phyloP scores from a whole-genome alignment of 2,888 invertebrate genomes.

The Xanthia icteritia region DNA sequence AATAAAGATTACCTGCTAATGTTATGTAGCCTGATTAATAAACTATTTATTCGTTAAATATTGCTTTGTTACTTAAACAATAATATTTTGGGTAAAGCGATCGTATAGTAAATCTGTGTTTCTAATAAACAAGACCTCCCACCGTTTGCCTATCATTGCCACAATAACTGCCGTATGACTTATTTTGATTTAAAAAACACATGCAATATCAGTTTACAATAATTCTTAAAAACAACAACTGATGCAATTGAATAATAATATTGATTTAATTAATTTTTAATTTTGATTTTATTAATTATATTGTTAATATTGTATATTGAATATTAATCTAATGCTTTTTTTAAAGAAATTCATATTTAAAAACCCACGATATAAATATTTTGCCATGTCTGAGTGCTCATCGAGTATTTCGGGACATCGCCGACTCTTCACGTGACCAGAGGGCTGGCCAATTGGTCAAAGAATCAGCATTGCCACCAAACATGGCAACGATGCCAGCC shows the following conservation, averaged over 20 bases:
- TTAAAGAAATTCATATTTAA: too few relatives aligned
- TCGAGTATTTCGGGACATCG: too few relatives aligned
- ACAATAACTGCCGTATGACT: background rate
- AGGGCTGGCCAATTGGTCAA: too few relatives aligned
- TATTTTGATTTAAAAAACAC: constrained; percentile 28
- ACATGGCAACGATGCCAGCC: too few relatives aligned
- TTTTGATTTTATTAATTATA: too few relatives aligned
- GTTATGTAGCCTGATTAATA: background rate
- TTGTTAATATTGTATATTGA: too few relatives aligned
- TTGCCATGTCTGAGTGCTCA: too few relatives aligned
- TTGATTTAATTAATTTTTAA: too few relatives aligned
- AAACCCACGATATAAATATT: too few relatives aligned
- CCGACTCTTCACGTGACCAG: too few relatives aligned
- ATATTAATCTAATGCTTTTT: background rate
- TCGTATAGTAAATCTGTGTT: background rate
- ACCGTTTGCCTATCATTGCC: background rate
- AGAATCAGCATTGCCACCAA: too few relatives aligned
- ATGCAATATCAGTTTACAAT: constrained; percentile 8
- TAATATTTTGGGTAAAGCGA: background rate
- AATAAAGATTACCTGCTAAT: background rate
- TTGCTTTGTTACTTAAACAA: background rate
- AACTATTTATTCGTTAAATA: background rate
- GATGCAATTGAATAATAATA: background rate
- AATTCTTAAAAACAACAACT: constrained; percentile 3
- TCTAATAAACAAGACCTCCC: constrained; percentile 4